Percentiles rank a stretch among this genome's conserved stretches.
Evolutionary conservation across 2,113 vertebrate species (phyloP).

Genomic region (Ascaphus truei): DNA sequence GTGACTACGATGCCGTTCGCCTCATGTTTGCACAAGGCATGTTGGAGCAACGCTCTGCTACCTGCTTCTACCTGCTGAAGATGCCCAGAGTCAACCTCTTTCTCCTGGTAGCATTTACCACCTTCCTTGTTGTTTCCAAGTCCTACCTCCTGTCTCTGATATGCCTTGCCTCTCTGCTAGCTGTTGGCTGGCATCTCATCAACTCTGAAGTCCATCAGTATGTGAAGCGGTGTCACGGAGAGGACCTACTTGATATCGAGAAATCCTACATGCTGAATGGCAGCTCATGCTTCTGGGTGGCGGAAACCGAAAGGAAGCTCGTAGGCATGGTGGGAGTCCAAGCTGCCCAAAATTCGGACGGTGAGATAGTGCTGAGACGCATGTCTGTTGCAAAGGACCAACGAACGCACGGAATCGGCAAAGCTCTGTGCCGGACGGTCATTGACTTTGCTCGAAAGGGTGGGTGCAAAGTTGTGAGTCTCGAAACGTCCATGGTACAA

Average conservation of each 20-base stretch:
- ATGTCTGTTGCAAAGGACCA: slow-evolving; percentile 12
- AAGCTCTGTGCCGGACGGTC: slow-evolving; percentile 34
- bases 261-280: slow-evolving; percentile 24
- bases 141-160: slow-evolving; percentile 22
- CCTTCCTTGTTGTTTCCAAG: background rate
- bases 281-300: slow-evolving; percentile 52
- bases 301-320: slow-evolving; percentile 27
- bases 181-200: background rate
- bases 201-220: background rate
- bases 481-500: background rate
- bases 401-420: slow-evolving; percentile 27
- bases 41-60: background rate
- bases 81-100: slow-evolving; percentile 1
- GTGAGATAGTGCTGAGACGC: background rate
- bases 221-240: background rate
- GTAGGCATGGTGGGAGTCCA: slow-evolving; percentile 40
- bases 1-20: background rate
- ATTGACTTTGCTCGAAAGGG: slow-evolving; percentile 36
- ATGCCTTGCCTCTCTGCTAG: background rate
- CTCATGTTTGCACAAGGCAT: background rate
- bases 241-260: slow-evolving; percentile 40
- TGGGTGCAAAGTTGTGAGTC: slow-evolving; percentile 26
- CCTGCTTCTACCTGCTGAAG: slow-evolving; percentile 7
- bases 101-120: background rate
- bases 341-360: rapidly evolving